phyloP scores from a whole-genome alignment of 2,888 invertebrate genomes.

The Eupeodes luniger region DNA sequence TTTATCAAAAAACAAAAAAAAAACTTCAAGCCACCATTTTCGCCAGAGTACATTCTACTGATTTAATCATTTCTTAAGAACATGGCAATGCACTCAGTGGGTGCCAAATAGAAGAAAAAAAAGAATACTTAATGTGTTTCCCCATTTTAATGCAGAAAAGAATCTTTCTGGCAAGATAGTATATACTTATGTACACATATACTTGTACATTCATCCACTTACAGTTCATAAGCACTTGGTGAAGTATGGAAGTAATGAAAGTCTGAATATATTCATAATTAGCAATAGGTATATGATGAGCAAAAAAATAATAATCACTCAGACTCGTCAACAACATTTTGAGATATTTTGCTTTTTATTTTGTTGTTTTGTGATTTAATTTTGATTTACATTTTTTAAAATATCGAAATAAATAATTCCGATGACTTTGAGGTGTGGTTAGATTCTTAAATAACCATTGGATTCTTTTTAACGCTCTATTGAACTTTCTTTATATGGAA shows the following conservation, averaged over 20 bases:
- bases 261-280: conserved; percentile 48
- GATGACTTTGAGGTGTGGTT: conserved; percentile 23
- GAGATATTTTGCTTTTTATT: background rate
- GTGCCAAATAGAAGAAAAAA: conserved; percentile 20
- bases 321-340: conserved; percentile 10
- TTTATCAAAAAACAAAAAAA: conserved; percentile 13
- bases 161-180: conserved; percentile 18
- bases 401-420: background rate
- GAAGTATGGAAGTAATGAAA: conserved; percentile 62
- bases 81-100: conserved; percentile 55
- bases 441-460: background rate
- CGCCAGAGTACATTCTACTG: conserved; percentile 45
- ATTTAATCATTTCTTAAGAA: conserved; percentile 61
- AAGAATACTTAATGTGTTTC: background rate
- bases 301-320: background rate
- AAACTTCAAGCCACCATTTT: conserved; percentile 40
- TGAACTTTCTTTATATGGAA: conserved; percentile 7
- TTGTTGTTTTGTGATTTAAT: background rate
- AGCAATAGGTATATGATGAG: conserved; percentile 35
- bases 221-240: conserved; percentile 41
- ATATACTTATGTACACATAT: background rate
- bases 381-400: background rate
- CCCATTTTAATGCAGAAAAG: conserved; percentile 19
- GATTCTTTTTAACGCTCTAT: conserved; percentile 7
- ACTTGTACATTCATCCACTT: conserved; percentile 24